Conservation (phyloP, 2,888 invertebrate genomes). For the Rapana venosa region DNA sequence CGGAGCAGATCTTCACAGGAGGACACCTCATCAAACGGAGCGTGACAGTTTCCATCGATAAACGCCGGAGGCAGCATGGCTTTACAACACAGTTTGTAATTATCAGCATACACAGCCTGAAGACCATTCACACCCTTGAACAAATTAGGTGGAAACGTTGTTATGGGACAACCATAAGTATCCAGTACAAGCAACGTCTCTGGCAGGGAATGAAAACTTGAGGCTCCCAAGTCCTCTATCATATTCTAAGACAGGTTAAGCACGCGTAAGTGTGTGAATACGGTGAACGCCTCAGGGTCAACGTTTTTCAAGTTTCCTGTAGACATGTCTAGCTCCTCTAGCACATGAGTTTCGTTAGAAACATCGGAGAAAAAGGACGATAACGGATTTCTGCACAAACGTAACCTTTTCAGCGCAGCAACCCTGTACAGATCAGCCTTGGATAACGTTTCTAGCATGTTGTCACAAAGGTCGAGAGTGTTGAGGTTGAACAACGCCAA, state of each 20-base stretch:
- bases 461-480: neutral
- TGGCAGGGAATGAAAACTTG: neutral
- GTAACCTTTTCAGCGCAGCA: neutral
- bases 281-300: neutral
- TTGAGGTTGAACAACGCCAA: neutral
- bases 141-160: neutral
- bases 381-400: neutral
- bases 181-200: neutral
- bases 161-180: neutral
- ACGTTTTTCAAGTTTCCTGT: neutral
- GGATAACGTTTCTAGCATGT: neutral
- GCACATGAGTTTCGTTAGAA: neutral
- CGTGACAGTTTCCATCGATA: neutral
- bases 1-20: conserved; percentile 13
- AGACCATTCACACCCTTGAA: neutral
- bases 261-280: neutral
- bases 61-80: neutral
- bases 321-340: neutral
- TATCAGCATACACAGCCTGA: neutral
- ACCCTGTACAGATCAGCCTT: neutral
- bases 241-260: neutral
- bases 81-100: conserved; percentile 19
- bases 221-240: neutral
- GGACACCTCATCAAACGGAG: conserved; percentile 8
- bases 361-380: neutral